These are phyloP conservation scores for Diglossa cyanea DNA, from an alignment of 2,797 vertebrate genomes.

Conservation along the genomic window DNA sequence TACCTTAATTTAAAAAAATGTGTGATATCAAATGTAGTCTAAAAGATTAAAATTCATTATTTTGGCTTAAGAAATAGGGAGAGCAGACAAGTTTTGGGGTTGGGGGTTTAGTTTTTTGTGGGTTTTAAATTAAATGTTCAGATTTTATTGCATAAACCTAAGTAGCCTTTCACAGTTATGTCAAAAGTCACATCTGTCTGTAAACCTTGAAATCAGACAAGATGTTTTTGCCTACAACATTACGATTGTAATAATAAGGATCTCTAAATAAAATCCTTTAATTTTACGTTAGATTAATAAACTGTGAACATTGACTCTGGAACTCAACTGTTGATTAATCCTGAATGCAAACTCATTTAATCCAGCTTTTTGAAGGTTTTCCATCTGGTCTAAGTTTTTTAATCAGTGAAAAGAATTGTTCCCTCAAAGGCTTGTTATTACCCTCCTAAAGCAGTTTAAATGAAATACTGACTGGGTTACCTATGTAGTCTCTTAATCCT, in stretches of 20 bases:
- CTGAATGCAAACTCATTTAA: neutral
- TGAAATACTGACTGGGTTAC: neutral
- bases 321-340: neutral
- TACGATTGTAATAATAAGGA: neutral
- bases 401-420: neutral
- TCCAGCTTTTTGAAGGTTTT: neutral
- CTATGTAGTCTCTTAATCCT: neutral
- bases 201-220: neutral
- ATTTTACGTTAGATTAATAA: neutral
- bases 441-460: neutral
- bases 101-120: neutral
- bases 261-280: neutral
- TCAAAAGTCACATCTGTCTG: neutral
- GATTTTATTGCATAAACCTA: neutral
- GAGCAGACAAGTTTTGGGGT: neutral
- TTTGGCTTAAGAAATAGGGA: neutral
- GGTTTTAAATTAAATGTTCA: neutral
- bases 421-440: neutral
- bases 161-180: neutral
- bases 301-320: neutral
- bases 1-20: neutral
- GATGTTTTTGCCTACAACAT: neutral
- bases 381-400: neutral
- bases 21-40: neutral
- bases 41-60: neutral